phyloP scores from a whole-genome alignment of 2,113 vertebrate genomes.

The Equus przewalskii region DNA sequence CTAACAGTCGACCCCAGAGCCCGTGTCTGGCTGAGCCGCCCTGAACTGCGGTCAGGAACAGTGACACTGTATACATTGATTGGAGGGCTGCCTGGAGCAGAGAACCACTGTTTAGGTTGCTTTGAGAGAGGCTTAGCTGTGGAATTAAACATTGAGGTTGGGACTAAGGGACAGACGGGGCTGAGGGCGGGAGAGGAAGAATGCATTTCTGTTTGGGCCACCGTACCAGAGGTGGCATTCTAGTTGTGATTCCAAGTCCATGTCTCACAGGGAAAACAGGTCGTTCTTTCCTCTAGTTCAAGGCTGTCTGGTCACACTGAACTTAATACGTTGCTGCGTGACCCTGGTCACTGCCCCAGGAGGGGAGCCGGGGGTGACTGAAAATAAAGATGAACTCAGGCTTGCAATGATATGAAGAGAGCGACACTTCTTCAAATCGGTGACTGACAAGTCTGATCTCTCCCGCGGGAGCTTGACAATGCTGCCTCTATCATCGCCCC shows the following conservation, averaged over 20 bases:
- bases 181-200: neutral
- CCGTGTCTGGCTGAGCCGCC: neutral
- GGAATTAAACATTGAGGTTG: neutral
- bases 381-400: accelerated
- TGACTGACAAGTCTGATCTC: neutral
- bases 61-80: neutral
- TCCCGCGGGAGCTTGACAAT: neutral
- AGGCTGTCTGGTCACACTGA: neutral
- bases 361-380: neutral
- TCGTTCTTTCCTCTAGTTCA: neutral
- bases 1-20: neutral
- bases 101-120: neutral
- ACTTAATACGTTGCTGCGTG: neutral
- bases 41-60: neutral
- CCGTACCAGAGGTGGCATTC: neutral
- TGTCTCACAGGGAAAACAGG: neutral
- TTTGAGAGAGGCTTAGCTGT: neutral
- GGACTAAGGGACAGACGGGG: neutral
- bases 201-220: neutral
- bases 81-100: neutral
- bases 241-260: neutral
- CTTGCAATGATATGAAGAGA: neutral
- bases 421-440: neutral
- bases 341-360: neutral
- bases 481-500: neutral